Evolutionary conservation across 1,140 invertebrate genomes (phyloP), one percentile per base, ranked within the genome.

Genomic region (Armadillidium nasatum): DNA sequence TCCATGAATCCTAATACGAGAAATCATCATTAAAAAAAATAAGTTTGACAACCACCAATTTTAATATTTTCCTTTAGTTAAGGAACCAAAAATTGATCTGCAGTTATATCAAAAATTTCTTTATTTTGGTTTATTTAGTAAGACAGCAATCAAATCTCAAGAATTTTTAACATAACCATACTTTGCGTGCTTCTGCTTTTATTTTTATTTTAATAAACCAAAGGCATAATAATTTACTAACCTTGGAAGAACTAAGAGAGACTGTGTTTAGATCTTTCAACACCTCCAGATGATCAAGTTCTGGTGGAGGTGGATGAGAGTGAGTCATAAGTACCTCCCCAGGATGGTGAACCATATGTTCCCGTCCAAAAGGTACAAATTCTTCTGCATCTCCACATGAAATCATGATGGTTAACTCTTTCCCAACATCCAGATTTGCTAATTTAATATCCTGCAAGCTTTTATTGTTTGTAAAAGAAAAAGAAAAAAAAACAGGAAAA

Each of bases 391-490:
- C 68, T 15, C 68, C 68, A 70, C 68, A 70, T 21, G 68, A 70
- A 15, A 70, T 70, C 68, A 70, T 70, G 15, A 70, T 70, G 22
- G 15, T 21, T 11, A 22, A 13, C 11, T 70, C 68, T 21, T 22
- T 33, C 23, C 19, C 19, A 70, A 22, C 68, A 70, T 70, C 68
- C 68, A 70, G 68, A 70, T 70, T 70, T 70, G 68, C 68, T 22
- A 70, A 70, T 70, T 33, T 60, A 33, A 33, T 33, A 33, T 33
- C 33, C 33, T 33, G 33, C 33, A 33, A 33, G 6, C 33, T 33
- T 33, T 33, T 33, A 33, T 33, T 33, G 1, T 33, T 33, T 3
- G 33, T 3, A 33, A 33, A 33, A 6, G 6, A 33, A 33, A 33
- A 33, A 3, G 33, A 6, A 33, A 6, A 33, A n/a, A n/a, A n/a